Conservation (phyloP, 2,113 vertebrate genomes). For the Sphyrna mokarran region DNA sequence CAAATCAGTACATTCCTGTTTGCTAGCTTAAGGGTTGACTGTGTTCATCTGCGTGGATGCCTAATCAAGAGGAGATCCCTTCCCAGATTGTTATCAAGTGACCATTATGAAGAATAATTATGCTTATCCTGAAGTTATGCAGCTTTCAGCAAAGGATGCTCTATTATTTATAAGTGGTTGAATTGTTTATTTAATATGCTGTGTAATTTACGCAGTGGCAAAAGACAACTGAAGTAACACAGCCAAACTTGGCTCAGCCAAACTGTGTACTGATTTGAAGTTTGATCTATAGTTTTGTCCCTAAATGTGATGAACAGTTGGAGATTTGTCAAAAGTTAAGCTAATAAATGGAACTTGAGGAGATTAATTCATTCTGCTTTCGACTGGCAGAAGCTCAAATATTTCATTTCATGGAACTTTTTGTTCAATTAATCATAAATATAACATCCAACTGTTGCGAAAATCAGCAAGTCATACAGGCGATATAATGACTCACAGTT, state of each 20-base stretch:
- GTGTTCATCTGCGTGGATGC: not conserved
- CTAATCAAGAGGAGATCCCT: not conserved
- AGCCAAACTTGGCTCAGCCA: not conserved
- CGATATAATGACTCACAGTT: constrained; percentile 51
- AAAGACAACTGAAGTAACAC: not conserved
- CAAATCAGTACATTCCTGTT: not conserved
- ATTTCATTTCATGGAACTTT: constrained; percentile 51
- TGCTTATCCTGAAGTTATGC: not conserved
- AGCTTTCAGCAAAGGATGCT: not conserved
- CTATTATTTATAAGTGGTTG: not conserved
- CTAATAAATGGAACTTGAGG: constrained; percentile 39
- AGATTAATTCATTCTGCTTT: constrained; percentile 41
- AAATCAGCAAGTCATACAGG: constrained; percentile 39
- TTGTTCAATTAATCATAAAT: constrained; percentile 63
- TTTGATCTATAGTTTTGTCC: not conserved
- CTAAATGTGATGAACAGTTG: not conserved
- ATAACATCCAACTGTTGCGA: constrained; percentile 43
- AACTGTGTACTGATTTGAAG: not conserved
- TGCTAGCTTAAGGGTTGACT: not conserved
- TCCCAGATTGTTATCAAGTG: not conserved
- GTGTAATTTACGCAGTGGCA: not conserved
- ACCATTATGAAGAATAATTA: not conserved
- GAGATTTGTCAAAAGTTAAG: not conserved
- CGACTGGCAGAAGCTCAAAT: constrained; percentile 43
- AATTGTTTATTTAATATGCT: constrained; percentile 26